Conservation (phyloP, 2,113 vertebrate genomes). For the Sterrhoptilus dennistouni region DNA sequence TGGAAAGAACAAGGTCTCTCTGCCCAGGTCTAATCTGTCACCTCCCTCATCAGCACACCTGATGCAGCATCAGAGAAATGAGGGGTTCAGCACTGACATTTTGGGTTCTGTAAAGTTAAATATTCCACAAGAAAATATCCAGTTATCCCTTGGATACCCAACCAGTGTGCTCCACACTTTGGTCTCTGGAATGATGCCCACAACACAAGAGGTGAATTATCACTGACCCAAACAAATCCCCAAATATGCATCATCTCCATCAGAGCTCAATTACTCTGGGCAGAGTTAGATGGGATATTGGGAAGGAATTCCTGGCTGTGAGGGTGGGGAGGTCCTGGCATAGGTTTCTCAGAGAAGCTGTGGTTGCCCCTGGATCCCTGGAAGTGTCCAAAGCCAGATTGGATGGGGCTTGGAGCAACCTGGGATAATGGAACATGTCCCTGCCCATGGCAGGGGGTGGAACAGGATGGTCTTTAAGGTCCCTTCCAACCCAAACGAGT, state of each 20-base stretch:
- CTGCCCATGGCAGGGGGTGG: not conserved
- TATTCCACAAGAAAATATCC: not conserved
- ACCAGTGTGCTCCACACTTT: too few relatives aligned
- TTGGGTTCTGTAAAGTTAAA: not conserved
- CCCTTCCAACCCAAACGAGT: not conserved
- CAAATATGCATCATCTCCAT: not conserved
- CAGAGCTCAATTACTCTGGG: not conserved
- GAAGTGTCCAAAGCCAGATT: not conserved
- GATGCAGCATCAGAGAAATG: not conserved
- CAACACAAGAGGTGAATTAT: not conserved
- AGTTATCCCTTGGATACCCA: accelerated
- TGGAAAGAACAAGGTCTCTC: not conserved
- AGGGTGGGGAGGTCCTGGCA: accelerated
- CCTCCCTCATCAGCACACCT: not conserved
- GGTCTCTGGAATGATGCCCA: not conserved
- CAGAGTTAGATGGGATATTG: accelerated
- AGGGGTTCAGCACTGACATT: not conserved
- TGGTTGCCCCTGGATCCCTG: not conserved
- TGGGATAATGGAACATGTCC: not conserved
- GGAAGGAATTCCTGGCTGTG: accelerated
- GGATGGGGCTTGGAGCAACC: accelerated
- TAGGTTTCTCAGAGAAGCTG: accelerated
- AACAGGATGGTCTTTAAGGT: accelerated
- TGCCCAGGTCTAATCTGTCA: not conserved
- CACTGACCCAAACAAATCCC: not conserved